Conservation (phyloP, 35 echinoderm and acorn worm species). For the Holothuria glaberrima region DNA sequence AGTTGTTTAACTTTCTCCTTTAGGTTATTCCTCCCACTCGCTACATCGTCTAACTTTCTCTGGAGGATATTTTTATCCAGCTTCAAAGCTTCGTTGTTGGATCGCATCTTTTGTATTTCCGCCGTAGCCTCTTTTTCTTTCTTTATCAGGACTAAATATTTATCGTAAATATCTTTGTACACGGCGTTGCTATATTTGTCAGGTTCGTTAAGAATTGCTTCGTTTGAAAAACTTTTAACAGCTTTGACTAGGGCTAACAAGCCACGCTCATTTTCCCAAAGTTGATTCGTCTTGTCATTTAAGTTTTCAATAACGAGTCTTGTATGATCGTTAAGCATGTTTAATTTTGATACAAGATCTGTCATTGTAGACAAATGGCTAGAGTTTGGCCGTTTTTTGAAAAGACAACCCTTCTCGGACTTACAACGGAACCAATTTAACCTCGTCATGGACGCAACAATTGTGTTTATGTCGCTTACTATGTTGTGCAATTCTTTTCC, state of each 20-base stretch:
- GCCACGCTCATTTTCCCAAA: slow-evolving; percentile 11
- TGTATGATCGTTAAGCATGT: slow-evolving; percentile 14
- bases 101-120: slow-evolving; percentile 15
- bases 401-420: too few species aligned
- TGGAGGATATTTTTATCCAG: slow-evolving; percentile 1
- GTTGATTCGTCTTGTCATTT: neutral
- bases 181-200: slow-evolving; percentile 31
- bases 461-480: too few species aligned
- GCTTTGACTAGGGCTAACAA: slow-evolving; percentile 9
- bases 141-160: neutral
- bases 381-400: too few species aligned
- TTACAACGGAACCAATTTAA: too few species aligned
- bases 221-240: slow-evolving; percentile 6
- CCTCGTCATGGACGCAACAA: too few species aligned
- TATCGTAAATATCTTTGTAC: slow-evolving; percentile 34
- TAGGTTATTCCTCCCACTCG: neutral
- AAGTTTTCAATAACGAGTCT: neutral
- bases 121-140: neutral
- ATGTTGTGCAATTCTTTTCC: too few species aligned
- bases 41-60: neutral
- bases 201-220: slow-evolving; percentile 34
- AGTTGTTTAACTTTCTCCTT: neutral
- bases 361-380: too few species aligned
- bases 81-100: neutral
- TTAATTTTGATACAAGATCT: neutral